Evolutionary conservation across 2,888 invertebrate species (phyloP).

Genomic region (Hirtodrosophila trivittata): DNA sequence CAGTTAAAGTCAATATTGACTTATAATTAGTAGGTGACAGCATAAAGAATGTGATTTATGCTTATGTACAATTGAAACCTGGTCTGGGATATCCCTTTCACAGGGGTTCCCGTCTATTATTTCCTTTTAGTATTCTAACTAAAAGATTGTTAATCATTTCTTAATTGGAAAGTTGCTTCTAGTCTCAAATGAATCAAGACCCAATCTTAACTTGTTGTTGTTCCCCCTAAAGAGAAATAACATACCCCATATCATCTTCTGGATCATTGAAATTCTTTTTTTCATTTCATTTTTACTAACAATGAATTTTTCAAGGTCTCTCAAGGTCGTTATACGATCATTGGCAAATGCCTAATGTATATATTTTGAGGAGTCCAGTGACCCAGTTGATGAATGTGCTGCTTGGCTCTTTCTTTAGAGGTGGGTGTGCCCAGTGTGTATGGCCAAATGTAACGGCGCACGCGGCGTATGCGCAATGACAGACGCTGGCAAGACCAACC

Average conservation of each 20-base stretch:
- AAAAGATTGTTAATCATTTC: no score
- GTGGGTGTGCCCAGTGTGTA: neutral
- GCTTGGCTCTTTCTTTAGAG: constrained; percentile 1
- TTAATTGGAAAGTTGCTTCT: no score
- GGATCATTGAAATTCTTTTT: constrained; percentile 13
- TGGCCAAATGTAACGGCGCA: constrained; percentile 51
- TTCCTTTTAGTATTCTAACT: no score
- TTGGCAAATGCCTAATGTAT: constrained; percentile 25
- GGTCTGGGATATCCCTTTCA: no score
- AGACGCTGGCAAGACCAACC: constrained; percentile 50
- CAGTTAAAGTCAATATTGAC: constrained; percentile 21
- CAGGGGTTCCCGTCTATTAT: no score
- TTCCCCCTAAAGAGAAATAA: neutral
- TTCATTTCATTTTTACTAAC: constrained; percentile 29
- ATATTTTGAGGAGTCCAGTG: constrained; percentile 74
- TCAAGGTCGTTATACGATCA: constrained; percentile 76
- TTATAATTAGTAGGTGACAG: constrained; percentile 44
- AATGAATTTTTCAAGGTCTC: constrained; percentile 78
- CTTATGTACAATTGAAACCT: constrained; percentile 11
- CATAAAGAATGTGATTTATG: constrained; percentile 34
- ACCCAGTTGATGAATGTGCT: constrained; percentile 70
- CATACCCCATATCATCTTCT: no score
- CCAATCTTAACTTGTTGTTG: no score
- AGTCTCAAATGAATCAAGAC: no score
- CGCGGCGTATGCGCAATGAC: constrained; percentile 70